phyloP scores from a whole-genome alignment of 2,113 vertebrate genomes.

The Mormyrus lacerda region DNA sequence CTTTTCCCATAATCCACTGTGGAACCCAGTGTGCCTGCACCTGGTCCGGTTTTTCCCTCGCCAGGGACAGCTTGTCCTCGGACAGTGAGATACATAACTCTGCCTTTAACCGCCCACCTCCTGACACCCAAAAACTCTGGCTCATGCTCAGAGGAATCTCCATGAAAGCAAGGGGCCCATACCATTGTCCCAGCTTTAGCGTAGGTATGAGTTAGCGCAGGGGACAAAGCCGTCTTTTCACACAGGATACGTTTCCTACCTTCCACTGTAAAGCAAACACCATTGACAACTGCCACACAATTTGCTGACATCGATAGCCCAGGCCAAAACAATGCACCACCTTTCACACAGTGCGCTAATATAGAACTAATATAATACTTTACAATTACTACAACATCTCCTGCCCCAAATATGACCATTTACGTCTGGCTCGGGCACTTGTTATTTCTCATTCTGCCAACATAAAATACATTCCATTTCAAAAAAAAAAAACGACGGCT shows the following conservation, averaged over 20 bases:
- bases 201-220: neutral
- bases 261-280: neutral
- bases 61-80: neutral
- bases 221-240: neutral
- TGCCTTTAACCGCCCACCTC: neutral
- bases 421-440: neutral
- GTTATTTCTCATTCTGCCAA: neutral
- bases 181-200: neutral
- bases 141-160: neutral
- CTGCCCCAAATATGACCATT: too few species aligned
- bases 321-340: neutral
- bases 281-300: neutral
- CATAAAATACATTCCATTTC: neutral
- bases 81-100: neutral
- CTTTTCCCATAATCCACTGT: neutral
- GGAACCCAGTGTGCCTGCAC: neutral
- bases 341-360: neutral
- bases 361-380: neutral
- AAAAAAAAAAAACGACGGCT: neutral
- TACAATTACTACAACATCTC: neutral
- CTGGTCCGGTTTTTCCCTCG: neutral
- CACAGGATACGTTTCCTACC: neutral
- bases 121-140: neutral
- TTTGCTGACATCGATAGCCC: neutral
- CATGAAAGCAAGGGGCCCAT: neutral